Percentiles rank a stretch among this genome's conserved stretches.
Conservation (phyloP, 2,888 invertebrate species). For the Resseliella maxima region DNA sequence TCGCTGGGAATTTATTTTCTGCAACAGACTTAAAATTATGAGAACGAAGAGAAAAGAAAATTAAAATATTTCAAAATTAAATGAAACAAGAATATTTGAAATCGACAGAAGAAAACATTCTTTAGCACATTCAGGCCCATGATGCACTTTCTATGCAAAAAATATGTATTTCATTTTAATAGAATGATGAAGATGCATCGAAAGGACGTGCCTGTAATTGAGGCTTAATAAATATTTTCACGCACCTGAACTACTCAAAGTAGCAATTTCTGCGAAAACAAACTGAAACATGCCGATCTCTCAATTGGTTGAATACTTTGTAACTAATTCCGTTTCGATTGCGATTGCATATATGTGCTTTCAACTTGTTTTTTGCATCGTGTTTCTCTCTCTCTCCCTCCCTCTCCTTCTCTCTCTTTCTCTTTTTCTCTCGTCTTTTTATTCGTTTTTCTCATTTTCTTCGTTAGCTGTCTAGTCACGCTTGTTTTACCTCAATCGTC, state of each 20-base stretch:
- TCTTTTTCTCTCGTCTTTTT: neutral
- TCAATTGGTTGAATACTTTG: slow-evolving; percentile 32
- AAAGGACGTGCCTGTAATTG: neutral
- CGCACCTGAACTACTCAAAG: slow-evolving; percentile 33
- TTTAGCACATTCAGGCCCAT: neutral
- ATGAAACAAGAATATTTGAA: neutral
- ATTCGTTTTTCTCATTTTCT: neutral
- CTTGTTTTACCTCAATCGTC: neutral
- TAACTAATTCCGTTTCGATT: slow-evolving; percentile 36
- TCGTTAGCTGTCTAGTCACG: neutral
- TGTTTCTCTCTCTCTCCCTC: neutral
- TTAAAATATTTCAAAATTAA: neutral
- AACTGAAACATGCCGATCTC: neutral
- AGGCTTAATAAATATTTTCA: slow-evolving; percentile 22
- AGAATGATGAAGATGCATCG: neutral
- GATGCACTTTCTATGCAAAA: neutral
- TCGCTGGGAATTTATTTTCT: neutral
- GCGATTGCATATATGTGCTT: no score
- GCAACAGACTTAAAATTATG: no score
- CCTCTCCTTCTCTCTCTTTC: neutral
- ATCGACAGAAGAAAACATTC: neutral
- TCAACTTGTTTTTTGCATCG: neutral
- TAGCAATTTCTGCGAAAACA: neutral
- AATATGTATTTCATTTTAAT: neutral
- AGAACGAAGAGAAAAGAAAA: neutral